Conservation (phyloP, 1,140 invertebrate species). For the Pemphigus obesinymphae region DNA sequence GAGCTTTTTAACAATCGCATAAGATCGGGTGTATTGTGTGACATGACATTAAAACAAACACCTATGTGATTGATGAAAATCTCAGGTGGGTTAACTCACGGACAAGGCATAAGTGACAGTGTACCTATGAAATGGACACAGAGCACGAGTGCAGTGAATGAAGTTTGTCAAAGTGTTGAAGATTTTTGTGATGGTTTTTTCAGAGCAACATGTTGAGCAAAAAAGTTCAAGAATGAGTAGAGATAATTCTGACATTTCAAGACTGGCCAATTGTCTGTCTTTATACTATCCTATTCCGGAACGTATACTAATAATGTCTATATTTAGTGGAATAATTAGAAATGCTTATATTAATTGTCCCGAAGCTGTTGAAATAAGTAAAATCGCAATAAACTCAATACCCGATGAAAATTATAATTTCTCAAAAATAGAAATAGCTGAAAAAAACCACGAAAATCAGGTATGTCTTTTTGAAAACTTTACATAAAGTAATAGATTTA, state of each 20-base stretch:
- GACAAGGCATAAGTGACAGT: too few relatives aligned
- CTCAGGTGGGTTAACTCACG: conserved; percentile 49
- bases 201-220: conserved; percentile 52
- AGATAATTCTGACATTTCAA: conserved; percentile 49
- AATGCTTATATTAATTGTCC: conserved; percentile 51
- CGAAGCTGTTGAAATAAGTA: conserved; percentile 50
- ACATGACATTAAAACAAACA: too few relatives aligned
- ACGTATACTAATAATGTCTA: conserved; percentile 48
- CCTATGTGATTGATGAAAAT: too few relatives aligned
- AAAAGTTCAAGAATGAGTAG: conserved; percentile 49
- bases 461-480: too few relatives aligned
- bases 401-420: too few relatives aligned
- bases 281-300: conserved; percentile 48
- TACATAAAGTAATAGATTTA: too few relatives aligned
- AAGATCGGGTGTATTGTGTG: too few relatives aligned
- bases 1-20: too few relatives aligned
- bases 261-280: conserved; percentile 50
- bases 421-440: too few relatives aligned
- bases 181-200: conserved; percentile 47
- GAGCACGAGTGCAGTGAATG: too few relatives aligned
- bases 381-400: conserved; percentile 47
- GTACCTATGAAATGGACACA: conserved; percentile 50
- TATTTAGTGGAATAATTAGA: conserved; percentile 48
- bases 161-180: too few relatives aligned
- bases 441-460: too few relatives aligned